Percentiles rank a stretch among this genome's conserved stretches.
phyloP scores from a whole-genome alignment of 2,797 vertebrate genomes.

The Masticophis lateralis region DNA sequence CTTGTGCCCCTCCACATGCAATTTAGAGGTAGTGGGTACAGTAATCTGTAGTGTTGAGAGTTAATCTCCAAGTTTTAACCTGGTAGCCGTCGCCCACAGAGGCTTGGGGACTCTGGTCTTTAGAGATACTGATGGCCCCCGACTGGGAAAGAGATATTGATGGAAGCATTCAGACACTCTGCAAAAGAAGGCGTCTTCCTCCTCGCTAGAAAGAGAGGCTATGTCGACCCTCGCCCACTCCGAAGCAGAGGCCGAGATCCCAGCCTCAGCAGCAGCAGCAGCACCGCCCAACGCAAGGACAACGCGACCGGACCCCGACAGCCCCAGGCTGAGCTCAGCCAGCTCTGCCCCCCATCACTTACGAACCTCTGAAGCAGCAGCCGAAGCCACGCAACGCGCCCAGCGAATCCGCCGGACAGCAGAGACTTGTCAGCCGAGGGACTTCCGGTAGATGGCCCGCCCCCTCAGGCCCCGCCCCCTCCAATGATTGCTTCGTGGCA shows the following conservation, averaged over 20 bases:
- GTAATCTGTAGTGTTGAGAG: neutral
- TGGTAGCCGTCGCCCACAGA: neutral
- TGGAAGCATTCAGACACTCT: neutral
- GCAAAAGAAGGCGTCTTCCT: neutral
- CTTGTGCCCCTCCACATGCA: neutral
- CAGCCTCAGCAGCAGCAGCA: too few relatives aligned
- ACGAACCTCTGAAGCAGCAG: neutral
- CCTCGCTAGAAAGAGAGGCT: too few relatives aligned
- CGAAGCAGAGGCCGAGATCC: neutral
- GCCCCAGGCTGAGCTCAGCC: neutral
- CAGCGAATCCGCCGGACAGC: neutral
- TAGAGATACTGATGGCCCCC: neutral
- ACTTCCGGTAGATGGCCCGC: slow-evolving; percentile 7
- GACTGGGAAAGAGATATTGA: neutral
- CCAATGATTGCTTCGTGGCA: neutral
- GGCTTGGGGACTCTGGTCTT: neutral
- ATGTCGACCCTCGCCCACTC: neutral
- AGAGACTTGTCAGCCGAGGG: neutral
- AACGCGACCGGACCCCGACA: neutral
- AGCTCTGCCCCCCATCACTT: neutral
- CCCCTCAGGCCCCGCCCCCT: neutral
- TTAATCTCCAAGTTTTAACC: neutral
- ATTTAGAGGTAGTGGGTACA: neutral
- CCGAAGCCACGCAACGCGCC: neutral
- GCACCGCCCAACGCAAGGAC: neutral